These are phyloP conservation scores for Anser cygnoides DNA, from an alignment of 2,113 vertebrate genomes.

Conservation along the genomic window DNA sequence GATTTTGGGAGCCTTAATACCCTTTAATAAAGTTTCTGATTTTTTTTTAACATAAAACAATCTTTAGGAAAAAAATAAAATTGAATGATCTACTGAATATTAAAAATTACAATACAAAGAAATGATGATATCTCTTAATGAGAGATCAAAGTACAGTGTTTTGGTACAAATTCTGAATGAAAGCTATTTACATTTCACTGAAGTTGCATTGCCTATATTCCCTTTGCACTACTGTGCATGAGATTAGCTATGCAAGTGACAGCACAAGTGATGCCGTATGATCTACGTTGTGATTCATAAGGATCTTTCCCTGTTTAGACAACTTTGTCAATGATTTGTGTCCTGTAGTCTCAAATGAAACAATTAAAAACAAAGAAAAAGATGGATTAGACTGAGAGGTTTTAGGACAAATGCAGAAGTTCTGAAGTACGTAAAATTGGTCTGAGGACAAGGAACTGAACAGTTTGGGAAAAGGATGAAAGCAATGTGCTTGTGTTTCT, in stretches of 20 bases:
- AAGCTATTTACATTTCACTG: not conserved
- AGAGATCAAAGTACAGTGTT: not conserved
- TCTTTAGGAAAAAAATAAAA: too few relatives aligned
- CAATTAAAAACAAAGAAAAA: fast-evolving
- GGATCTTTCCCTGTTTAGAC: not conserved
- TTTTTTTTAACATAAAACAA: not conserved
- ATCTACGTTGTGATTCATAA: not conserved
- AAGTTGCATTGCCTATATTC: not conserved
- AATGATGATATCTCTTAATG: not conserved
- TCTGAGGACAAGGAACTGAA: not conserved
- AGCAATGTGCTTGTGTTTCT: fast-evolving
- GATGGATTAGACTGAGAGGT: not conserved
- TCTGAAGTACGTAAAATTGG: not conserved
- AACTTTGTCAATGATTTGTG: too few relatives aligned
- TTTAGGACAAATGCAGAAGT: not conserved
- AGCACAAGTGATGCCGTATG: not conserved
- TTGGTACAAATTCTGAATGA: not conserved
- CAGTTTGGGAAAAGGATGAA: not conserved
- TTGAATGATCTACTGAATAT: not conserved
- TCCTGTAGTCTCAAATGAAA: not conserved
- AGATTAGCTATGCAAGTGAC: not conserved
- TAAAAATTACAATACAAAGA: not conserved
- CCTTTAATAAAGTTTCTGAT: not conserved
- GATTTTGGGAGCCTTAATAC: not conserved
- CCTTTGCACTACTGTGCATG: not conserved